A percentile compares a stretch with the other conserved stretches of the same genome.
phyloP scores from a whole-genome alignment of 1,140 invertebrate genomes.

The Nephila pilipes region DNA sequence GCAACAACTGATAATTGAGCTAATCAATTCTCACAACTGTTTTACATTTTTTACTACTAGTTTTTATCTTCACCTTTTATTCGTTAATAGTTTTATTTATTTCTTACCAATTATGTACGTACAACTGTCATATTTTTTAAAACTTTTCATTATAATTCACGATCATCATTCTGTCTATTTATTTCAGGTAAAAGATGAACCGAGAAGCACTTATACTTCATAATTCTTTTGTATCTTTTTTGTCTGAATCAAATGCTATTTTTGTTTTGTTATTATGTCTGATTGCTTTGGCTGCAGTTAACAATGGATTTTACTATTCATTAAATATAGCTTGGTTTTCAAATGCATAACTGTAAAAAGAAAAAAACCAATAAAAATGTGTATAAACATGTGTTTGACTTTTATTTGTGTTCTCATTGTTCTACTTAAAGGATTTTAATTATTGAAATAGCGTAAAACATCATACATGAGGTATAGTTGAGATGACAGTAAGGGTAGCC shows the following conservation, averaged over 20 bases:
- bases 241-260: conserved; percentile 14
- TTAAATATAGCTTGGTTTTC: conserved; percentile 14
- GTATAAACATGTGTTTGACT: background rate
- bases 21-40: too few relatives aligned
- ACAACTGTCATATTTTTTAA: background rate
- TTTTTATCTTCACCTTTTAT: too few relatives aligned
- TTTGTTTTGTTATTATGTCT: background rate
- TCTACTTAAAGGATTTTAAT: too few relatives aligned
- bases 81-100: background rate
- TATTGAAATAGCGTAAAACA: too few relatives aligned
- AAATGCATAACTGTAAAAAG: background rate
- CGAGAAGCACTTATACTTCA: background rate
- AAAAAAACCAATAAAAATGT: background rate
- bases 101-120: background rate
- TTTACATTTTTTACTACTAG: too few relatives aligned
- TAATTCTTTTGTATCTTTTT: background rate
- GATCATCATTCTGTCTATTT: background rate
- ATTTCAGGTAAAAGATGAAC: background rate
- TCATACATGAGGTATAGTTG: too few relatives aligned
- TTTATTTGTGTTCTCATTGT: conserved; percentile 1
- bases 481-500: too few relatives aligned
- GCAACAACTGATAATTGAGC: too few relatives aligned
- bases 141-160: background rate
- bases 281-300: conserved; percentile 20
- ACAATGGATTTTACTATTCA: background rate